Evolutionary conservation across 2,888 invertebrate genomes (phyloP), one percentile per base, ranked within the genome.

Genomic region (Helobdella robusta): DNA sequence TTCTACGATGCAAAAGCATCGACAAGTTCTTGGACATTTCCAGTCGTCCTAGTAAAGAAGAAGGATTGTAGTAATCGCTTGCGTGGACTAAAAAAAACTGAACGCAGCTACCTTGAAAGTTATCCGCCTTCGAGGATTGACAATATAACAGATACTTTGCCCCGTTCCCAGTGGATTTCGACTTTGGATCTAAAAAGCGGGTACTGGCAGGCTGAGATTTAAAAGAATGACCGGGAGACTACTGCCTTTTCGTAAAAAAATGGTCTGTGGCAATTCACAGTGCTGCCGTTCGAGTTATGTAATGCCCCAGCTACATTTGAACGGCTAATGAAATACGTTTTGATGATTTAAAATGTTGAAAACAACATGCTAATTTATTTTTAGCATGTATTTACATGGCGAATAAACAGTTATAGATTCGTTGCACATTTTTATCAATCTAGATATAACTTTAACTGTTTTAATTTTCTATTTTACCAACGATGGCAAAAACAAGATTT

Each of bases 161-260:
- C 68, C 6, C 72, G 72, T 1, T 64, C 68, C 3, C 15, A 59
- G 15, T 71, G 63, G 65, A 72, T 72, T 48, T 64, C 59, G n/a
- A 64, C 64, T 1, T 60, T 73, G 8, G 73, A 73, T 63, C 58
- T 72, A 15, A 63, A 44, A 8, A 52, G 59, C 15, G 71, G 71
- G 8, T 73, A 73, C 63, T 73, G 70, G 71, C 73, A 73, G 52
- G 68, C 72, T 1, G 69, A 65, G 8, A n/a, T 68, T 3, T 28
- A 32, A 8, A 23, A 54, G 5, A 44, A 48, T 6, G 62, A 63
- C 34, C 50, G 40, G 32, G 23, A 34, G 4, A 64, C 66, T 32
- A 68, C 66, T 5, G 68, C 68, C 15, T 68, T 66, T 52, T 54
- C 35, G 18, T 40, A 52, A 15, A 48, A 35, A 34, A 36, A 44